Evolutionary conservation across 2,113 vertebrate genomes (phyloP).

Genomic region (Acanthisitta chloris): DNA sequence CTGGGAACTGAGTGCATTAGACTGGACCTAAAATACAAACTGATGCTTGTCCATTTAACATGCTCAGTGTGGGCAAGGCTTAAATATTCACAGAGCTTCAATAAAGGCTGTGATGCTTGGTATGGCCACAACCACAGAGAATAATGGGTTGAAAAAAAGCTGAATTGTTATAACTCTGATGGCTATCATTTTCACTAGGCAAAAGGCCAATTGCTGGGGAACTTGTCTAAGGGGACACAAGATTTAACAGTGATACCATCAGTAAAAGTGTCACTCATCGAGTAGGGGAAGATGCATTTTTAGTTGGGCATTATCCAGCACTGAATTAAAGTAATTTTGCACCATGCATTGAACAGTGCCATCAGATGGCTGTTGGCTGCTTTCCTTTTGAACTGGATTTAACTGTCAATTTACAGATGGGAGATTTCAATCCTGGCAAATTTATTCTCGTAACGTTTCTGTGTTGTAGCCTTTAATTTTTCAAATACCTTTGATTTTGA

Average conservation of each 20-base stretch:
- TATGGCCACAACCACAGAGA: neutral
- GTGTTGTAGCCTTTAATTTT: neutral
- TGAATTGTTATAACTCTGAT: neutral
- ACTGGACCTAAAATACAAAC: neutral
- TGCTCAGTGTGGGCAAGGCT: neutral
- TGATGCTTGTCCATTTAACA: neutral
- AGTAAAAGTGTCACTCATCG: neutral
- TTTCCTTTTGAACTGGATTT: neutral
- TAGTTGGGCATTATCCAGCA: slow-evolving; percentile 10
- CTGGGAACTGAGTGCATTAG: neutral
- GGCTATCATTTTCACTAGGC: neutral
- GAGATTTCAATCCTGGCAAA: neutral
- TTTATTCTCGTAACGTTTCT: neutral
- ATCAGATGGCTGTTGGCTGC: neutral
- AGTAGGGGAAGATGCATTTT: neutral
- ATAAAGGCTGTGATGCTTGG: neutral
- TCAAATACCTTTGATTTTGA: neutral
- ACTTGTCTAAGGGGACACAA: neutral
- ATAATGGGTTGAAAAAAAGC: neutral
- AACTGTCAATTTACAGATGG: neutral
- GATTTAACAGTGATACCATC: neutral
- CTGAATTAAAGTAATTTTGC: slow-evolving; percentile 19
- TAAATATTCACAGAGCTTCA: neutral
- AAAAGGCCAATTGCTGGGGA: neutral
- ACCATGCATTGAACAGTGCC: neutral